Conservation (phyloP, 2,888 invertebrate species). For the Lasioglossum figueresi region DNA sequence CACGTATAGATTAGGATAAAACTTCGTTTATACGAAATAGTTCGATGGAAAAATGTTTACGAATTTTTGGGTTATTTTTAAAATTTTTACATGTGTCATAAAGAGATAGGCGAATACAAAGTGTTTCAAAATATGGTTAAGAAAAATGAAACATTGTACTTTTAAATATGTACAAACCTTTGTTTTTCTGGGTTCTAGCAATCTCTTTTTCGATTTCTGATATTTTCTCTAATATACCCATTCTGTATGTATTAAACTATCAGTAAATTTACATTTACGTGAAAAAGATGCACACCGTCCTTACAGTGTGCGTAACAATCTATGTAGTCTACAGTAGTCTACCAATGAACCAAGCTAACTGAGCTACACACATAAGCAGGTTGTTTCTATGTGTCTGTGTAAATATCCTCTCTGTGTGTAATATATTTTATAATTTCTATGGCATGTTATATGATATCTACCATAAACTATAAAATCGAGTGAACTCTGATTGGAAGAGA, state of each 20-base stretch:
- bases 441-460: conserved; percentile 5
- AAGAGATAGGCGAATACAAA: conserved; percentile 17
- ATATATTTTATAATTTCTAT: conserved; percentile 2
- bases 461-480: conserved; percentile 24
- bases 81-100: conserved; percentile 26
- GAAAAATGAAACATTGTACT: conserved; percentile 23
- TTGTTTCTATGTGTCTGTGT: background rate
- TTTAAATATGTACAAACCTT: conserved; percentile 88
- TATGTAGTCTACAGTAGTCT: background rate
- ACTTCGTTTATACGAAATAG: background rate
- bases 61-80: background rate
- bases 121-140: conserved; percentile 40
- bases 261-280: conserved; percentile 52
- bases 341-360: no score
- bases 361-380: background rate
- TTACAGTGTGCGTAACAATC: conserved; percentile 17
- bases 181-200: conserved; percentile 99
- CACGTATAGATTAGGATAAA: background rate
- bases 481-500: background rate
- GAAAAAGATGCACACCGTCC: conserved; percentile 26
- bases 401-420: background rate
- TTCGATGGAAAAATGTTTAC: background rate
- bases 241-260: conserved; percentile 81
- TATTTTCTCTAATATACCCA: conserved; percentile 99
- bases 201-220: conserved; percentile 99